Conservation (phyloP, 2,113 vertebrate species). For the Tachysurus vachellii region DNA sequence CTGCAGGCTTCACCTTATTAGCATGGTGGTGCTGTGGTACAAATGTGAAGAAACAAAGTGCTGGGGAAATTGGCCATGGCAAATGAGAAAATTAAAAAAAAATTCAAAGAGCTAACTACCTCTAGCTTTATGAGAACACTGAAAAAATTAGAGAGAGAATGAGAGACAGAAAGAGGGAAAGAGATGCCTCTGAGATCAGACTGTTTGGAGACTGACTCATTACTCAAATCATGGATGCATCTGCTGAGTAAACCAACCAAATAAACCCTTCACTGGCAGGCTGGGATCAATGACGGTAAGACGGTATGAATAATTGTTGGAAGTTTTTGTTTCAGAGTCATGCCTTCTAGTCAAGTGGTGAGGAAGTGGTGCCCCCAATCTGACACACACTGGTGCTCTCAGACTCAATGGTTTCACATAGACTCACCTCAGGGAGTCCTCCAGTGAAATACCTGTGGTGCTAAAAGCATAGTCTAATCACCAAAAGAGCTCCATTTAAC, state of each 20-base stretch:
- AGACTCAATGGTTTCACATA: conserved; percentile 6
- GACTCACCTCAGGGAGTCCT: conserved; percentile 32
- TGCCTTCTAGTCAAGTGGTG: conserved; percentile 4
- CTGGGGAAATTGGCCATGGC: neutral
- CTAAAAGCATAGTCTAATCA: conserved; percentile 48
- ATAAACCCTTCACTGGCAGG: conserved; percentile 22
- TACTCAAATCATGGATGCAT: conserved; percentile 18
- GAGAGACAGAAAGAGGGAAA: neutral
- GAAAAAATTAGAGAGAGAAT: conserved; percentile 10
- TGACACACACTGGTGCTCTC: neutral
- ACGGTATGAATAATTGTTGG: neutral
- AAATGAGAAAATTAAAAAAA: conserved; percentile 6
- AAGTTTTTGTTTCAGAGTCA: conserved; percentile 4
- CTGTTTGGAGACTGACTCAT: conserved; percentile 43
- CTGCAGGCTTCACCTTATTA: neutral
- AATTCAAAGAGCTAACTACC: neutral
- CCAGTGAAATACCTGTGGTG: conserved; percentile 37
- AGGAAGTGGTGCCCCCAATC: neutral
- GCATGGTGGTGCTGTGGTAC: neutral
- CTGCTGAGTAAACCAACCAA: conserved; percentile 10
- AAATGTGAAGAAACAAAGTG: neutral
- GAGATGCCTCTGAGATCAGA: conserved; percentile 11
- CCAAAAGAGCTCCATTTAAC: conserved; percentile 50
- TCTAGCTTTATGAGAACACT: conserved; percentile 16
- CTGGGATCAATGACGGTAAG: conserved; percentile 29